These are phyloP conservation scores for Channa maculata DNA, from an alignment of 2,113 vertebrate genomes.

Conservation along the genomic window DNA sequence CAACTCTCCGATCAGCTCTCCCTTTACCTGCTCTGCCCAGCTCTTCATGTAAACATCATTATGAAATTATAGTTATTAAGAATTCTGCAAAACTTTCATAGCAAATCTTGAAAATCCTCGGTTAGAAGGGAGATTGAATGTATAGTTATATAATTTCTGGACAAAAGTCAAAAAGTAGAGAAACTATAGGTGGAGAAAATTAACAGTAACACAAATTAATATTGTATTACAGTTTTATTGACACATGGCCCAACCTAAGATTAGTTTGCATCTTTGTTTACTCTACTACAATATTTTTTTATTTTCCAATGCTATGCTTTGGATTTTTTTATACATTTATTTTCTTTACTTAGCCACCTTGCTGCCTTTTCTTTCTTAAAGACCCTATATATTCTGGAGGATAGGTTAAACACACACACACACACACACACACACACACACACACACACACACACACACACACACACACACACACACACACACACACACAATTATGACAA, in stretches of 20 bases:
- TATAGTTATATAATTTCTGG: no score
- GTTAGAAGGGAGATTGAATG: no score
- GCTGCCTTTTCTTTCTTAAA: conserved; percentile 53
- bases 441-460: conserved; percentile 44
- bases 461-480: conserved; percentile 42
- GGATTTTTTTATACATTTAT: neutral
- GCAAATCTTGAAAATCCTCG: no score
- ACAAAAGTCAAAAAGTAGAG: no score
- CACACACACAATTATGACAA: conserved; percentile 79
- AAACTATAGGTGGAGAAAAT: no score
- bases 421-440: neutral
- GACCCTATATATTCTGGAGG: conserved; percentile 52
- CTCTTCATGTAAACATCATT: no score
- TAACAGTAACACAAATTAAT: neutral
- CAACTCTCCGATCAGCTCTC: no score
- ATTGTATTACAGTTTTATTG: neutral
- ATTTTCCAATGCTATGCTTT: conserved; percentile 12
- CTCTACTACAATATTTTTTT: conserved; percentile 19
- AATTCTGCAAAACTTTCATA: no score
- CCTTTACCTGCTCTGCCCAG: no score
- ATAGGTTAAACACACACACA: no score
- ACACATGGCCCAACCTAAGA: neutral
- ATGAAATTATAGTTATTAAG: no score
- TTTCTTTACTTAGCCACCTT: conserved; percentile 54
- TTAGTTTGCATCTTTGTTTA: conserved; percentile 28